phyloP scores from a whole-genome alignment of 2,888 invertebrate genomes.

The Arge pagana region DNA sequence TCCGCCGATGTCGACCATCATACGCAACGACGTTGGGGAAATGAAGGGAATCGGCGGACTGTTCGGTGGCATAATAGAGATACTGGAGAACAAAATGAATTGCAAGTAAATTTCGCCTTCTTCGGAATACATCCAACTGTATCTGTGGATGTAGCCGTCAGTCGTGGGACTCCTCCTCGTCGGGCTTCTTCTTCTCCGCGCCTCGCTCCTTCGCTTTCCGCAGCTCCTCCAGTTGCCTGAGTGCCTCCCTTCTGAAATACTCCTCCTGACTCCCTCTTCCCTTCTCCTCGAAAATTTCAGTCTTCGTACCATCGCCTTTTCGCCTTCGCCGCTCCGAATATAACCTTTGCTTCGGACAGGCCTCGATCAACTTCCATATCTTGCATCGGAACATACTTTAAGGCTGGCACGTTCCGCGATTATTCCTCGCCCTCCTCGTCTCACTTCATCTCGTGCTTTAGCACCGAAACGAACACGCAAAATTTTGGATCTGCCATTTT shows the following conservation, averaged over 20 bases:
- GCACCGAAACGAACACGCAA: no score
- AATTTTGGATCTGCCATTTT: no score
- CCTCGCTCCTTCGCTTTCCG: conserved; percentile 25
- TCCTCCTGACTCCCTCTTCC: conserved; percentile 46
- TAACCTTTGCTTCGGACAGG: conserved; percentile 19
- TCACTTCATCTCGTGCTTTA: no score
- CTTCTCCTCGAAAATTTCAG: conserved; percentile 47
- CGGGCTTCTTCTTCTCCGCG: conserved; percentile 8
- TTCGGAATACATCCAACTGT: no score
- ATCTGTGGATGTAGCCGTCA: neutral
- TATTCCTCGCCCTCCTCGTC: no score
- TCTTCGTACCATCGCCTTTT: conserved; percentile 46
- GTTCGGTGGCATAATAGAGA: conserved; percentile 48
- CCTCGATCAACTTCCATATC: neutral
- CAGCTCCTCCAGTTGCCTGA: conserved; percentile 42
- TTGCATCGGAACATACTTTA: conserved; percentile 10
- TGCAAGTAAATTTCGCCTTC: conserved; percentile 53
- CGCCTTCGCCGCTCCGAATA: conserved; percentile 44
- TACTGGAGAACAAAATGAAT: conserved; percentile 49
- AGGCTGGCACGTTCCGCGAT: no score
- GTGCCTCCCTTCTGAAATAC: conserved; percentile 47
- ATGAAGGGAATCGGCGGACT: conserved; percentile 46
- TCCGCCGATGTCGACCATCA: conserved; percentile 47
- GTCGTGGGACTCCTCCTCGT: neutral
- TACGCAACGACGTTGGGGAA: conserved; percentile 33